A percentile compares a stretch with the other conserved stretches of the same genome.
These are phyloP conservation scores for Charanyca ferruginea DNA, from an alignment of 2,888 invertebrate genomes.

Conservation along the genomic window DNA sequence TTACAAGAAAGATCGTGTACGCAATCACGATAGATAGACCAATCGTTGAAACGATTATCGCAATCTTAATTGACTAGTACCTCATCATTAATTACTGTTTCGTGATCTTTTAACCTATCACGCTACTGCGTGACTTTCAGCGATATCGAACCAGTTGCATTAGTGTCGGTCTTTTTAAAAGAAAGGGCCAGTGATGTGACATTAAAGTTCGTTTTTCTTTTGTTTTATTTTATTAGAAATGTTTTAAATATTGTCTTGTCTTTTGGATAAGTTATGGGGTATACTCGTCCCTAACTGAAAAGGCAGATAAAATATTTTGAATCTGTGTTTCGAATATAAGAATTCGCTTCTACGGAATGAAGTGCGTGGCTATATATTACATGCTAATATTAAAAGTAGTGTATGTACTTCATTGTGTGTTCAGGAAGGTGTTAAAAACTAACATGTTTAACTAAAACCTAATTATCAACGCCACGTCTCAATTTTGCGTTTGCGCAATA, in stretches of 20 bases:
- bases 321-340: not conserved
- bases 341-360: not conserved
- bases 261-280: too few relatives aligned
- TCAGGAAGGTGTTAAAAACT: constrained; percentile 5
- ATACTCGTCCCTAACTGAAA: too few relatives aligned
- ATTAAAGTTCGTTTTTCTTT: not conserved
- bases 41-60: constrained; percentile 5
- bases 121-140: constrained; percentile 47
- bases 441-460: constrained; percentile 6
- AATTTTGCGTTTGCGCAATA: constrained; percentile 35
- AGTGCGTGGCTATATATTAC: not conserved
- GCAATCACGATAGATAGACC: not conserved
- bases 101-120: constrained; percentile 35
- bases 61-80: constrained; percentile 13
- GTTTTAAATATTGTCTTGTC: not conserved
- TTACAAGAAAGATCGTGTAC: not conserved
- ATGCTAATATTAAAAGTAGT: not conserved
- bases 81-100: constrained; percentile 37
- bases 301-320: not conserved
- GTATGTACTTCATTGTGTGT: not conserved
- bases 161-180: constrained; percentile 17
- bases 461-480: constrained; percentile 31
- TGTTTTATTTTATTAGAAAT: not conserved
- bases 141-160: constrained; percentile 30
- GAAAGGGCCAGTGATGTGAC: constrained; percentile 26